Evolutionary conservation across 2,797 vertebrate species (phyloP), one percentile per base, ranked within the genome.

Genomic region (Rhinophrynus dorsalis): DNA sequence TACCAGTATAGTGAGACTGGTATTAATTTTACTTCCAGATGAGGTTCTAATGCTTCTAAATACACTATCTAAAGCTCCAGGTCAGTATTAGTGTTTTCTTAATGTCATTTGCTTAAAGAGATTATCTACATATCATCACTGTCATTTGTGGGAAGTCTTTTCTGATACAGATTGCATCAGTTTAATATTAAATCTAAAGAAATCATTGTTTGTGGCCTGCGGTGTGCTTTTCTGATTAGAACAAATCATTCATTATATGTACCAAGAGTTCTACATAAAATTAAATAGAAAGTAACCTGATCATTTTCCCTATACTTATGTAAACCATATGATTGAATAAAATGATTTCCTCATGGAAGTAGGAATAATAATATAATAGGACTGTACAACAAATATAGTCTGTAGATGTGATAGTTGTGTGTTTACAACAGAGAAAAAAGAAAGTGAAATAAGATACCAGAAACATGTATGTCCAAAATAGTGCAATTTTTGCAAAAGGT

Each of bases 1-100:
- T 78, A 55, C 78, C 70, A 79, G 81, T 82, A 83, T 18, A 70
- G 72, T 35, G 54, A 73, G 47, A 65, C 69, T 57, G 21, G 55
- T 73, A 66, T 65, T 73, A 50, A 73, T 73, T 73, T 73, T 52
- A 73, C 69, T 73, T 73, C 62, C 62, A 73, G 69, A 73, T 73
- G 44, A 73, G 62, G 18, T 58, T 52, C 35, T 52, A 52, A 54
- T 44, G 55, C 37, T 52, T 73, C 66, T 44, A 54, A 73, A 73
- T 52, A 50, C 55, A 33, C 17, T 10, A 58, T 66, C 62, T 17
- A 7, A 50, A 12, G 26, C 51, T 32, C 23, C 44, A 35, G 61
- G 45, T 73, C 62, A 52, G 54, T 66, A 52, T 44, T 45, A 59
- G 45, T 58, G 44, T 52, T 65, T 72, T 58, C 26, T 20, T 65